Conservation (phyloP, 2,888 invertebrate species). For the Anoplius nigerrimus region DNA sequence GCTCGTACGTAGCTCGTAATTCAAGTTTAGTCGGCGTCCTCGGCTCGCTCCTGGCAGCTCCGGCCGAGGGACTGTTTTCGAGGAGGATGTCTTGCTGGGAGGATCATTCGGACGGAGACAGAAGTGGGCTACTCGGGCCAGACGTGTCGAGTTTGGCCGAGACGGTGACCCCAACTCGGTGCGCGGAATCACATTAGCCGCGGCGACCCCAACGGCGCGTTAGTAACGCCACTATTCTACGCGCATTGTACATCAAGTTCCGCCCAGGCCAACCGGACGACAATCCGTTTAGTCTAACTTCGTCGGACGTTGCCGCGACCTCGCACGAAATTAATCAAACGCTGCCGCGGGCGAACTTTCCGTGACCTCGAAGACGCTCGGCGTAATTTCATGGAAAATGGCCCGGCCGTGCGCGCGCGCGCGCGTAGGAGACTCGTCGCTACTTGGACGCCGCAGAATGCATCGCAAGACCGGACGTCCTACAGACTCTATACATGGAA, state of each 20-base stretch:
- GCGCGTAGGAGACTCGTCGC: too few species aligned
- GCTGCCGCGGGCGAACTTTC: slow-evolving; percentile 23
- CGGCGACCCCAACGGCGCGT: slow-evolving; percentile 61
- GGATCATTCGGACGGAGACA: slow-evolving; percentile 1
- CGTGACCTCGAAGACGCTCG: slow-evolving; percentile 6
- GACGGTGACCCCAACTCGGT: slow-evolving; percentile 54
- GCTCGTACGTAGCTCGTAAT: slow-evolving; percentile 1
- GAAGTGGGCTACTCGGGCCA: slow-evolving; percentile 16
- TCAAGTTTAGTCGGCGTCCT: neutral
- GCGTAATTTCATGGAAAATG: neutral
- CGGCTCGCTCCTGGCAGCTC: neutral
- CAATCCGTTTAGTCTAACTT: slow-evolving; percentile 73
- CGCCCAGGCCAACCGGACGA: slow-evolving; percentile 55
- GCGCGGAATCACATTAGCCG: slow-evolving; percentile 68
- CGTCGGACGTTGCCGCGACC: slow-evolving; percentile 48
- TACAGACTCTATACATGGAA: too few species aligned
- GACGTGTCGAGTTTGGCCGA: slow-evolving; percentile 1
- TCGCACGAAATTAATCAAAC: slow-evolving; percentile 54
- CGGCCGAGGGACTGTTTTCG: neutral
- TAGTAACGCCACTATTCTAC: slow-evolving; percentile 64
- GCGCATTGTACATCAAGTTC: slow-evolving; percentile 61
- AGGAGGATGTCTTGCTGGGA: neutral
- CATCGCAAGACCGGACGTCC: too few species aligned
- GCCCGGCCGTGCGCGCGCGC: too few species aligned
- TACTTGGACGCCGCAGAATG: too few species aligned